Percentiles rank a stretch among this genome's conserved stretches.
Evolutionary conservation across 2,888 invertebrate genomes (phyloP).

Genomic region (Coenonympha arcania): DNA sequence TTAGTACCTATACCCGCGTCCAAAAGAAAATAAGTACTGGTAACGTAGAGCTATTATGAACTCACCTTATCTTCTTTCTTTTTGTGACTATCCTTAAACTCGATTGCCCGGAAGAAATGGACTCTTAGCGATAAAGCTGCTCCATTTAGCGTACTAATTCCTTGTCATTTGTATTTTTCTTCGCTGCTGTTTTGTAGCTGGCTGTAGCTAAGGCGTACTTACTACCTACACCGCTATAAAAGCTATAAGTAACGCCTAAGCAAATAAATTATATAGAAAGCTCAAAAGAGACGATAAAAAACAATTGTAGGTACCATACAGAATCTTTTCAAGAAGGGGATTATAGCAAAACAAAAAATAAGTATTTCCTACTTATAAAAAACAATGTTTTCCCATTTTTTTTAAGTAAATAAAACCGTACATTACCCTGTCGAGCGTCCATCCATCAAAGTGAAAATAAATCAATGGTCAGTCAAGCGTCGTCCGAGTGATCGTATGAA

Average conservation of each 20-base stretch:
- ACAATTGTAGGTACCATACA: too few species aligned
- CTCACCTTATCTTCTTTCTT: background rate
- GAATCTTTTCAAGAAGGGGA: too few species aligned
- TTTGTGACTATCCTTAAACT: background rate
- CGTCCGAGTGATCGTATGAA: background rate
- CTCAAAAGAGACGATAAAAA: too few species aligned
- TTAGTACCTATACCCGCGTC: too few species aligned
- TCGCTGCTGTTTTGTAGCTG: background rate
- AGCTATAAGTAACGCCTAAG: too few species aligned
- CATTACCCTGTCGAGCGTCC: conserved; percentile 6
- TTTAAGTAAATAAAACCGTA: background rate
- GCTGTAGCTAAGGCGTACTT: background rate
- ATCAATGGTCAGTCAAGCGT: conserved; percentile 9
- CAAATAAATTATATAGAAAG: too few species aligned
- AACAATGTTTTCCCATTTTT: too few species aligned
- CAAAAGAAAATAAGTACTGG: too few species aligned
- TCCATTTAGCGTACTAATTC: background rate
- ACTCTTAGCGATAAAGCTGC: background rate
- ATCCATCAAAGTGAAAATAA: conserved; percentile 7
- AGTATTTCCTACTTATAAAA: too few species aligned
- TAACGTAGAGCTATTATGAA: too few species aligned
- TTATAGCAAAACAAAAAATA: too few species aligned
- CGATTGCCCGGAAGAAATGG: background rate
- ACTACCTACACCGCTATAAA: too few species aligned
- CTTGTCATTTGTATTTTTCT: background rate